These are phyloP conservation scores for Stercorarius parasiticus DNA, from an alignment of 2,113 vertebrate species.

Conservation along the genomic window DNA sequence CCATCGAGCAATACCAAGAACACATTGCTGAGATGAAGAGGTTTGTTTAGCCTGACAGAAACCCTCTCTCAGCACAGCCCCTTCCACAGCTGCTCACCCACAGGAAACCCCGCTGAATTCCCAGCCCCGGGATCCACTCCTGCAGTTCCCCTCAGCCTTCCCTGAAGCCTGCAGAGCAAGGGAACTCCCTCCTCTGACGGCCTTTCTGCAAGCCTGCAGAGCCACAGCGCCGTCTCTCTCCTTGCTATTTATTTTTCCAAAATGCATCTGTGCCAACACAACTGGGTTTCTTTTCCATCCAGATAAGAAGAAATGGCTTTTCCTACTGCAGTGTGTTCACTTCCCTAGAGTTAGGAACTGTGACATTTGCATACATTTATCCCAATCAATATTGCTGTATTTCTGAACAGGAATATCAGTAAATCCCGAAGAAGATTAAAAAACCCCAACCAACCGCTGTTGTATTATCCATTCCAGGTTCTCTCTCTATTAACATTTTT, in stretches of 20 bases:
- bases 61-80: neutral
- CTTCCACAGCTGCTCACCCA: rapidly evolving
- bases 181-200: neutral
- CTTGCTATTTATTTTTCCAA: neutral
- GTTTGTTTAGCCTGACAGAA: neutral
- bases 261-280: neutral
- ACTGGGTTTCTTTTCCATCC: neutral
- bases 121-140: neutral
- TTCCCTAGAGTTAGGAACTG: neutral
- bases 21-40: neutral
- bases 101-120: neutral
- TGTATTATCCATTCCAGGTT: neutral
- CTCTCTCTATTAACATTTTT: neutral
- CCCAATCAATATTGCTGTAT: neutral
- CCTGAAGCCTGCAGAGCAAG: neutral
- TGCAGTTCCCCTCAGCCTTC: neutral
- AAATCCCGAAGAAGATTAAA: neutral
- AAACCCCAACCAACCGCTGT: neutral
- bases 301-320: neutral
- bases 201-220: neutral
- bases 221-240: rapidly evolving
- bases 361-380: neutral
- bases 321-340: neutral
- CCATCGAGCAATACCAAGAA: neutral
- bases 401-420: neutral